These are phyloP conservation scores for Pygathrix nemaeus DNA, from an alignment of 2,113 vertebrate species.

Conservation along the genomic window DNA sequence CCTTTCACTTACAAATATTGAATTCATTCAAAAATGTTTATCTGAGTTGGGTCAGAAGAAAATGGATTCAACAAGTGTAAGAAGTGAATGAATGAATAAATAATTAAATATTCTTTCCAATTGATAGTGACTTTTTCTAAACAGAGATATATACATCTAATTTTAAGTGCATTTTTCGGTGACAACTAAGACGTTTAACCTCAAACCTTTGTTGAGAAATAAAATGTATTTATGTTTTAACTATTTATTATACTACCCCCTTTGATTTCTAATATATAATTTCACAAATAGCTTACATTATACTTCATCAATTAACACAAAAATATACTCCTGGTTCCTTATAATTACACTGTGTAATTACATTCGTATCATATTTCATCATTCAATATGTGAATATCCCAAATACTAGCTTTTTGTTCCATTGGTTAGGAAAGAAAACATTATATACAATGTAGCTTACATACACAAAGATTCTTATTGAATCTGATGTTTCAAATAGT, in stretches of 20 bases:
- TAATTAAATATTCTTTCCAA: not conserved
- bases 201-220: constrained; percentile 55
- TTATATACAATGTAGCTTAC: constrained; percentile 64
- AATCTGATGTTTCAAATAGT: constrained; percentile 83
- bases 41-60: not conserved
- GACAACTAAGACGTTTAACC: not conserved
- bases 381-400: constrained; percentile 43
- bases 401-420: constrained; percentile 44
- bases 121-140: not conserved
- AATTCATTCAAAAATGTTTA: not conserved
- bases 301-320: not conserved
- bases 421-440: constrained; percentile 70
- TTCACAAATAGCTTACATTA: constrained; percentile 31
- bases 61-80: not conserved
- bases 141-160: not conserved
- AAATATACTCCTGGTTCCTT: not conserved
- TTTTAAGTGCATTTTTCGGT: not conserved
- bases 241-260: constrained; percentile 56
- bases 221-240: constrained; percentile 65
- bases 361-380: not conserved
- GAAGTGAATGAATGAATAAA: not conserved
- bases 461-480: constrained; percentile 79
- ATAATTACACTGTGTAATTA: not conserved
- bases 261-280: constrained; percentile 25
- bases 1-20: not conserved